A percentile compares a stretch with the other conserved stretches of the same genome.
Conservation (phyloP, 2,888 invertebrate species). For the Aspidiotus destructor region DNA sequence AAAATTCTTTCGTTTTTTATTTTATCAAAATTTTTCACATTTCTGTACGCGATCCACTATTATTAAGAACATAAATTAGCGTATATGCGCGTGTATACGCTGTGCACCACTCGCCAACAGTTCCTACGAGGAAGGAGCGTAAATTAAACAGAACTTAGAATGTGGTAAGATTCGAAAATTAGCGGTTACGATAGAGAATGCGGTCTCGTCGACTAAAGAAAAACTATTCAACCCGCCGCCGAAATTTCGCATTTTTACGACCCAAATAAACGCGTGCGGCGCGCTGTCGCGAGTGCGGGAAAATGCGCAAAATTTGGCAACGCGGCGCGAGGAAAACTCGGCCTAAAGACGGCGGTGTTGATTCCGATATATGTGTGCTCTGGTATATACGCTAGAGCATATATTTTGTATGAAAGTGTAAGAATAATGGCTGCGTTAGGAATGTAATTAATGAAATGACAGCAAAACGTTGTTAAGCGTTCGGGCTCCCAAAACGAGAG, state of each 20-base stretch:
- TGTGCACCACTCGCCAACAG: too few relatives aligned
- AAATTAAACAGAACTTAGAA: background rate
- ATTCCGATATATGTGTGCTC: conserved; percentile 7
- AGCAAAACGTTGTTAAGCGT: background rate
- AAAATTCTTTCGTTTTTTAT: too few relatives aligned
- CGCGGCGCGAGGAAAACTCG: background rate
- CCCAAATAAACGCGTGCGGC: background rate
- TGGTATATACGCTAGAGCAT: conserved; percentile 6
- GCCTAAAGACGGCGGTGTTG: background rate
- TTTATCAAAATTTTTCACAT: too few relatives aligned
- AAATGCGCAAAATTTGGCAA: background rate
- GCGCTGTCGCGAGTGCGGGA: background rate
- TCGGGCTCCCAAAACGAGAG: background rate
- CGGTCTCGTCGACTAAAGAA: background rate
- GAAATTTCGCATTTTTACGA: background rate
- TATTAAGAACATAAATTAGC: background rate
- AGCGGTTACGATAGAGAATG: background rate
- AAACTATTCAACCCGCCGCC: background rate
- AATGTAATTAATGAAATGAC: conserved; percentile 32
- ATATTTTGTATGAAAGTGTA: conserved; percentile 24
- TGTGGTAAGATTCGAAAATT: conserved; percentile 2
- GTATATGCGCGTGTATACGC: too few relatives aligned
- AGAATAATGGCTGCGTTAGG: conserved; percentile 32
- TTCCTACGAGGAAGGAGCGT: background rate
- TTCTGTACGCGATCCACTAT: too few relatives aligned